These are phyloP conservation scores for Drosophila helvetica DNA, from an alignment of 2,888 invertebrate genomes.

Conservation along the genomic window DNA sequence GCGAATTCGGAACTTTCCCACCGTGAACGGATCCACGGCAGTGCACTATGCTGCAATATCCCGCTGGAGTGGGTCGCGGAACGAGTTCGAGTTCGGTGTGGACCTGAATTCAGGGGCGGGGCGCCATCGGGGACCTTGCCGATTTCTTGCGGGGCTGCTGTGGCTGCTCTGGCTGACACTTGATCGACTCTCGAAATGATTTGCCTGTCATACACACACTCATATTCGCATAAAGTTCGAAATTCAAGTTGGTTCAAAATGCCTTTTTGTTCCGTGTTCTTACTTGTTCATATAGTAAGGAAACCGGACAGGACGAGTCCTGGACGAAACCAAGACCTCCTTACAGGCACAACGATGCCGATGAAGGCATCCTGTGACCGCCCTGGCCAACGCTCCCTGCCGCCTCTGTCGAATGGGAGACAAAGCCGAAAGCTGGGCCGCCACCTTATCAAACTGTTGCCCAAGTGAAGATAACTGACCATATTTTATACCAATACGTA, in stretches of 20 bases:
- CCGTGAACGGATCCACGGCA: not conserved
- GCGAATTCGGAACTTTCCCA: not conserved
- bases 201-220: constrained; percentile 22
- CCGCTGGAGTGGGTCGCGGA: not conserved
- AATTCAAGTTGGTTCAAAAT: constrained; percentile 36
- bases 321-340: not conserved
- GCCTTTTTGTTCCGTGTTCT: constrained; percentile 55
- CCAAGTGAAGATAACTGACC: constrained; percentile 9
- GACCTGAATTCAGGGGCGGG: not conserved
- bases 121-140: not conserved
- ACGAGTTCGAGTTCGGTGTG: constrained; percentile 1
- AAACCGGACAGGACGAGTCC: constrained; percentile 11
- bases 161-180: not conserved
- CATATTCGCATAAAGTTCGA: not conserved
- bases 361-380: not conserved
- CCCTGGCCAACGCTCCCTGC: not conserved
- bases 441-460: constrained; percentile 1
- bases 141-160: too few species aligned
- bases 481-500: not conserved
- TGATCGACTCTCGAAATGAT: not conserved
- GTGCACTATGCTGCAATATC: not conserved
- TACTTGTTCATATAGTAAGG: constrained; percentile 50
- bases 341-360: not conserved
- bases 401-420: not conserved
- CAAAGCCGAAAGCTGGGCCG: constrained; percentile 2